phyloP scores from a whole-genome alignment of 2,888 invertebrate species.

The Invenusta paracnida region DNA sequence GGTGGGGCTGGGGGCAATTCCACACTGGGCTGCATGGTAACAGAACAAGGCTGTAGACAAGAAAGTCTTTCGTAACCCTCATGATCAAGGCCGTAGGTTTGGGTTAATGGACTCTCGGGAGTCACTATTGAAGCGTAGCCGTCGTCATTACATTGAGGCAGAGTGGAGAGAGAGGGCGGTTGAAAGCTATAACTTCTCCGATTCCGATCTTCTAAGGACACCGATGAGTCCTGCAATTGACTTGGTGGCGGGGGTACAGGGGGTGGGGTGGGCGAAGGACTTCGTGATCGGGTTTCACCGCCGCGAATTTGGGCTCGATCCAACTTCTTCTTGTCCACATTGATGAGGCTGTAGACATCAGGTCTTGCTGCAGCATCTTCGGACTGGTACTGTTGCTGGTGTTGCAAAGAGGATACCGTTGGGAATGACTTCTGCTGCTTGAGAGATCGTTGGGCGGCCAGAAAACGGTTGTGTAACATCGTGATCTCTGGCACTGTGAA shows the following conservation, averaged over 20 bases:
- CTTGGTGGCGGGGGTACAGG: background rate
- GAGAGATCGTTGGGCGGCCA: background rate
- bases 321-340: background rate
- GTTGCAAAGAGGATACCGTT: background rate
- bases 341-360: background rate
- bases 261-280: background rate
- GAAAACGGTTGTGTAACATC: too few species aligned
- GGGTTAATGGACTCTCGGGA: background rate
- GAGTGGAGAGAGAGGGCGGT: background rate
- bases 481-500: background rate
- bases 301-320: background rate
- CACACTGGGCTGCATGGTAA: too few species aligned
- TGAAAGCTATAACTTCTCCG: too few species aligned
- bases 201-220: too few species aligned
- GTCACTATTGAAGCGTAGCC: background rate
- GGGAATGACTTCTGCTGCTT: background rate
- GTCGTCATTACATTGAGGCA: background rate
- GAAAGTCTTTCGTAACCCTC: too few species aligned
- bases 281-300: background rate
- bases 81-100: too few species aligned
- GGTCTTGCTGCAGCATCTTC: background rate
- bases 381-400: background rate
- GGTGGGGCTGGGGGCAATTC: too few species aligned
- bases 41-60: too few species aligned
- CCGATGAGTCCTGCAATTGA: background rate